Base-by-base conservation (phyloP, 2,888 invertebrate genomes). In the Epinotia bilunana region DNA sequence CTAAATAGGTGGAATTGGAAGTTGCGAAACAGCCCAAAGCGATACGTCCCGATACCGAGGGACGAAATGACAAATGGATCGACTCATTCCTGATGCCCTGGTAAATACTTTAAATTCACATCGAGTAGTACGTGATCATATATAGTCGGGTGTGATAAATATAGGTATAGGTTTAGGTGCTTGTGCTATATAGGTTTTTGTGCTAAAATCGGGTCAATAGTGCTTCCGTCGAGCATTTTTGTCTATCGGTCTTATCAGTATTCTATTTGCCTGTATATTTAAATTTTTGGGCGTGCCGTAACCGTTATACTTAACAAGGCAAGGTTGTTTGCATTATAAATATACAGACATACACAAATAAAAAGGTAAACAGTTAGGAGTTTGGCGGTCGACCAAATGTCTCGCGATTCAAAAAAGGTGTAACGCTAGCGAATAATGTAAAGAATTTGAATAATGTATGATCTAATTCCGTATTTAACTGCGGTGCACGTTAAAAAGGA, bases 1-100 rank as follows among this genome's bases (percentile, higher is more conserved):
- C 72, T 75, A 67, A 72, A 75, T 75, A 75, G 71, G 75, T 61
- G 72, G 75, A 72, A 75, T 72, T 75, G 71, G 75, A 68, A 61
- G 67, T 75, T 75, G 71, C 71, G 75, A 72, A 75, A 75, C 33
- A 39, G 67, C 49, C 62, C 57, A 72, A 72, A 65, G 75, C 43
- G 67, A 67, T 67, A 72, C 67, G 75, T 72, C n/a, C n/a, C 62
- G 69, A 69, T 70, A 64, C 69, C 74, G 75, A 71, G 68, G 23
- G 74, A 70, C 49, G 49, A 74, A 74, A 71, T 60, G 71, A 67
- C 67, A 75, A 67, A 67, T 64, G 33, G 39, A 74, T 71, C 60
- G 16, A 13, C 23, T 46, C 16, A 12, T 16, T n/a, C 46, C 28
- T 70, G 57, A 70, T n/a, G n/a, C 70, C 70, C 49, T 64, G 58